These are phyloP conservation scores for Gandaritis pyraliata DNA, from an alignment of 2,888 invertebrate species.

Conservation along the genomic window DNA sequence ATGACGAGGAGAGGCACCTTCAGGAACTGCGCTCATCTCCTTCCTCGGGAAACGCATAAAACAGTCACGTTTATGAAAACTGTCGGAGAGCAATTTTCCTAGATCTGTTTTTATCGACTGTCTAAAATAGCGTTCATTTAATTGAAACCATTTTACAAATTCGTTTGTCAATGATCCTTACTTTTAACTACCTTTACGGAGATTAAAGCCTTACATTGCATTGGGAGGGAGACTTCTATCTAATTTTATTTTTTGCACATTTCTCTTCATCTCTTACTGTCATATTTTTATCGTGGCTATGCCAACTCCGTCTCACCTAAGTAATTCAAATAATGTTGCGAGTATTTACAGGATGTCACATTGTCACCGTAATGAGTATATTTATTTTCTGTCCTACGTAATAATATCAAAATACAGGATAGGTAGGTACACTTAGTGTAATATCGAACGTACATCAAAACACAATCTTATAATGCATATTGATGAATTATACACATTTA, in stretches of 20 bases:
- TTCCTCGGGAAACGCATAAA: slow-evolving; percentile 28
- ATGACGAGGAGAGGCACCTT: slow-evolving; percentile 45
- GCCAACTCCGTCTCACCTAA: too few relatives aligned
- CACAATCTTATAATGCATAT: background rate
- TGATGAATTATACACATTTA: slow-evolving; percentile 14
- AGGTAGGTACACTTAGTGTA: background rate
- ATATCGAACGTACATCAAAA: background rate
- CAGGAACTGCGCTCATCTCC: slow-evolving; percentile 20
- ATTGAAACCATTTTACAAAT: background rate
- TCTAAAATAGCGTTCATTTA: background rate
- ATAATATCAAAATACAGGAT: background rate
- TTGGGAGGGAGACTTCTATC: too few relatives aligned
- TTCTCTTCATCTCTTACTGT: too few relatives aligned
- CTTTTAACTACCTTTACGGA: too few relatives aligned
- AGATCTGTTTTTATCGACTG: background rate
- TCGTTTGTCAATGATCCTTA: too few relatives aligned
- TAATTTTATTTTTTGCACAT: too few relatives aligned
- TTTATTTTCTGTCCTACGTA: background rate
- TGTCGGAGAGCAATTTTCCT: slow-evolving; percentile 7
- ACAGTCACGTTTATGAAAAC: slow-evolving; percentile 25
- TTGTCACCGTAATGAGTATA: too few relatives aligned
- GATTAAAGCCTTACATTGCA: too few relatives aligned
- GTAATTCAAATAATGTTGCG: too few relatives aligned
- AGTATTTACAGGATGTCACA: too few relatives aligned
- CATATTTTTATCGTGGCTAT: too few relatives aligned